These are phyloP conservation scores for Melanotaenia trifasciata DNA, from an alignment of 2,797 vertebrate species.

Conservation along the genomic window DNA sequence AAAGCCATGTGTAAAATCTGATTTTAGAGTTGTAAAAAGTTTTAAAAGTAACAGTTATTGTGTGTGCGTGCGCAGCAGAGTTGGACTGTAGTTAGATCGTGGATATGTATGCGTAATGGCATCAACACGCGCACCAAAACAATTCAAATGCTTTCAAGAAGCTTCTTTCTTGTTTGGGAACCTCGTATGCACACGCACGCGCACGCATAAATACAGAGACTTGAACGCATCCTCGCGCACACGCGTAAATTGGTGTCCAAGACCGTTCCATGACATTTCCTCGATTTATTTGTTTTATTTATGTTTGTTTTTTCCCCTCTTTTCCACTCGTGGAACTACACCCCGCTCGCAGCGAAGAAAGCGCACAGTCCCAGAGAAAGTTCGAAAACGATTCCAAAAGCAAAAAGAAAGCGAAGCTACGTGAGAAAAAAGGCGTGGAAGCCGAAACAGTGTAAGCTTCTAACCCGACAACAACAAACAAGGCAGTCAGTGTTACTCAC, in stretches of 20 bases:
- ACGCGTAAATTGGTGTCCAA: constrained; percentile 47
- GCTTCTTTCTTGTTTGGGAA: constrained; percentile 45
- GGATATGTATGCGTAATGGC: constrained; percentile 28
- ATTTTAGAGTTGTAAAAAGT: constrained; percentile 28
- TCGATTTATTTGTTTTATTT: not conserved
- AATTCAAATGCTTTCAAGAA: constrained; percentile 48
- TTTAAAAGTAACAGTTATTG: not conserved
- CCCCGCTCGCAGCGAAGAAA: constrained; percentile 9
- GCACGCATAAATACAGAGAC: constrained; percentile 8
- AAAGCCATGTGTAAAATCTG: not conserved
- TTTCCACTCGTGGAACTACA: constrained; percentile 27
- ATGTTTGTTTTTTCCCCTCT: not conserved
- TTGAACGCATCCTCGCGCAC: constrained; percentile 13
- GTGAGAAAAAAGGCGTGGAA: constrained; percentile 21
- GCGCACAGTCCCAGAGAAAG: constrained; percentile 49
- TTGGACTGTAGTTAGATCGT: constrained; percentile 1
- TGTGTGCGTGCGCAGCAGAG: not conserved
- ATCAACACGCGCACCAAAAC: constrained; percentile 38
- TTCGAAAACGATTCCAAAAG: constrained; percentile 37
- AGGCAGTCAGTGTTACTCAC: constrained; percentile 61
- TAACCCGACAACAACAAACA: constrained; percentile 57
- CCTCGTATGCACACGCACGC: constrained; percentile 5
- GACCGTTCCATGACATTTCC: constrained; percentile 30
- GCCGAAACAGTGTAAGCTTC: constrained; percentile 47
- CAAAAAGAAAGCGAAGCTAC: constrained; percentile 19